Evolutionary conservation across 92 coral and sea anemone genomes (phyloP), one percentile per base, ranked within the genome.

Genomic region (Parazoanthus swiftii): DNA sequence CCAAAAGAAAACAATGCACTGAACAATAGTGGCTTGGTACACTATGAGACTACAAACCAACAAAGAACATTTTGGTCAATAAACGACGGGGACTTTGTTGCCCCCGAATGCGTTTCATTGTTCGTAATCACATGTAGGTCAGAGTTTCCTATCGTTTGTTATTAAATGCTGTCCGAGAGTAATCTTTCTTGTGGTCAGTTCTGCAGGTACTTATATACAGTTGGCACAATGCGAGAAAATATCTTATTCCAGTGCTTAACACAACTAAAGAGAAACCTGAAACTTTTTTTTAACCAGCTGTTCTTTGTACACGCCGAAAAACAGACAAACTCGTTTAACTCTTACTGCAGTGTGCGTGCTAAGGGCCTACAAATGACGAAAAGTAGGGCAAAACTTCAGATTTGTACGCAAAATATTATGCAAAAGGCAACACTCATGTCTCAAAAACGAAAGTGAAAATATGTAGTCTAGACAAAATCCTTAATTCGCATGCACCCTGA

Each of bases 141-240:
- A 48, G 42, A 21, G 54, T 46, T 68, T 70, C 42, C 79, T 2
- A 8, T 26, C 14, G 68, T 46, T 44, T 71, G 8, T 84, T 84
- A 84, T 83, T 26, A n/a, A 43, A 70, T 4, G 67, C 21, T 5
- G 11, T 83, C 63, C 58, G 35, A 5, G 1, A 23, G 11, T 11
- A 70, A 29, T 46, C 78, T 70, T 84, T 72, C 46, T 70, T 84
- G 79, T 72, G 87, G 87, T 84, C 68, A 68, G 44, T 46, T 84
- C 79, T 26, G 63, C 87, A 84, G 87, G 87, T 84, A 84, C 26
- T 68, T 39, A 14, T 5, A 33, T 0, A 3, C 78, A 68, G 13
- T 84, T 71, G 26, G 21, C 42, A 84, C 78, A 71, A 71, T 26
- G 87, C 29, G 43, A 44, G 67, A 50, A 72, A 84, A 29, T 29